phyloP scores from a whole-genome alignment of 2,888 invertebrate species.

The Phortica magna region DNA sequence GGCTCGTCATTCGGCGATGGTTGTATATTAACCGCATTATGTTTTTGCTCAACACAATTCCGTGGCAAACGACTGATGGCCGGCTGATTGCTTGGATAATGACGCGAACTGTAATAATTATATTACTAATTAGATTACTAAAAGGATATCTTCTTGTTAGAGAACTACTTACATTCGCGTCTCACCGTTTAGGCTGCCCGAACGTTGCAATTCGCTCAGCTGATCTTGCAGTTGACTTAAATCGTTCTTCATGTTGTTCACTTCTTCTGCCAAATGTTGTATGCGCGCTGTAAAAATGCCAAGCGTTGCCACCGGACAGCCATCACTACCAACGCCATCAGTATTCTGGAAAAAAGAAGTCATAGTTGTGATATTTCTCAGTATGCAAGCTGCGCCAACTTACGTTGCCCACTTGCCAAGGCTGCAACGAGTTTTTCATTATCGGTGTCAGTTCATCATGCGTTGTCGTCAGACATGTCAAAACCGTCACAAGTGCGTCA shows the following conservation, averaged over 20 bases:
- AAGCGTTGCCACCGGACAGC: slow-evolving; percentile 51
- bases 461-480: slow-evolving; percentile 59
- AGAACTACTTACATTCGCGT: neutral
- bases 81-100: slow-evolving; percentile 45
- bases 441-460: slow-evolving; percentile 44
- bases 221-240: neutral
- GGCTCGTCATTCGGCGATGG: slow-evolving; percentile 45
- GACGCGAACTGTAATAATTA: neutral
- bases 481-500: slow-evolving; percentile 61
- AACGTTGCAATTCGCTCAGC: neutral
- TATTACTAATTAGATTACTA: slow-evolving; percentile 15
- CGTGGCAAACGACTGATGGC: slow-evolving; percentile 27
- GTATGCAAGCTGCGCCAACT: slow-evolving; percentile 17
- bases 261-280: slow-evolving; percentile 15
- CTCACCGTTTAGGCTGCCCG: neutral
- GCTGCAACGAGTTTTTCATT: slow-evolving; percentile 52
- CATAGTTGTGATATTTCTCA: neutral
- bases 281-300: slow-evolving; percentile 49
- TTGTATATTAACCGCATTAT: slow-evolving; percentile 54
- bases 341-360: slow-evolving; percentile 42
- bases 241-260: neutral
- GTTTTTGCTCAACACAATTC: slow-evolving; percentile 53
- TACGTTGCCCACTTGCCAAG: slow-evolving; percentile 53
- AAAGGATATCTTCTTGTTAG: neutral
- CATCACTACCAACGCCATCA: neutral